Conservation (phyloP, 2,113 vertebrate genomes). For the Cariama cristata region DNA sequence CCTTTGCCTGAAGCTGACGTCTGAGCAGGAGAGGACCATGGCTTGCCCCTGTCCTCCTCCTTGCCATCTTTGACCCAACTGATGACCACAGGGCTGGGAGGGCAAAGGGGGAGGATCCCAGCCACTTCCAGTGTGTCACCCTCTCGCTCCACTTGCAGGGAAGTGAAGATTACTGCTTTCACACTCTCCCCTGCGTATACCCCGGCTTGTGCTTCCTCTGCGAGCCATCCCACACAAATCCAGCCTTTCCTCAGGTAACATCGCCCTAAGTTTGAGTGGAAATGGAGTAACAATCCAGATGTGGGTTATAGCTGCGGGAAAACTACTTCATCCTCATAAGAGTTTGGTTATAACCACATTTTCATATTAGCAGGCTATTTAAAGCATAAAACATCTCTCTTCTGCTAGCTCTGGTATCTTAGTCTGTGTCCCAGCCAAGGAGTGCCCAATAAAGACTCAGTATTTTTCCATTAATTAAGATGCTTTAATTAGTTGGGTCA, state of each 20-base stretch:
- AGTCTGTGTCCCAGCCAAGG: not conserved
- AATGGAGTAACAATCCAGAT: not conserved
- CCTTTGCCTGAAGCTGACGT: not conserved
- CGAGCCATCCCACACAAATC: not conserved
- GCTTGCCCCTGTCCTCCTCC: not conserved
- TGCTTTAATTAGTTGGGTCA: constrained; percentile 42
- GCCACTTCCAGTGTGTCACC: not conserved
- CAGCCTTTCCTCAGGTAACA: not conserved
- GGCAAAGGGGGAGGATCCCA: not conserved
- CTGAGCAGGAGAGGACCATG: not conserved
- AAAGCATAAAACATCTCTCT: not conserved
- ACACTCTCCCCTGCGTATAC: not conserved
- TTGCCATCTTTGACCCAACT: not conserved
- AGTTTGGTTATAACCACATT: not conserved
- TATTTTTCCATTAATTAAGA: constrained; percentile 30
- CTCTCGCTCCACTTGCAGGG: not conserved
- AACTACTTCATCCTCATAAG: not conserved
- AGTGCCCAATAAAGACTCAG: not conserved
- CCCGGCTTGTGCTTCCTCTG: not conserved
- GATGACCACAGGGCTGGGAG: not conserved
- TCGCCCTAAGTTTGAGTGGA: not conserved
- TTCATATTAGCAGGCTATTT: not conserved
- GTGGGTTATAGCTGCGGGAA: not conserved
- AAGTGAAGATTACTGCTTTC: not conserved
- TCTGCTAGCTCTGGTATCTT: not conserved